Percentiles rank a stretch among this genome's conserved stretches.
These are phyloP conservation scores for Sinocyclocheilus anshuiensis DNA, from an alignment of 2,113 vertebrate species.

Conservation along the genomic window DNA sequence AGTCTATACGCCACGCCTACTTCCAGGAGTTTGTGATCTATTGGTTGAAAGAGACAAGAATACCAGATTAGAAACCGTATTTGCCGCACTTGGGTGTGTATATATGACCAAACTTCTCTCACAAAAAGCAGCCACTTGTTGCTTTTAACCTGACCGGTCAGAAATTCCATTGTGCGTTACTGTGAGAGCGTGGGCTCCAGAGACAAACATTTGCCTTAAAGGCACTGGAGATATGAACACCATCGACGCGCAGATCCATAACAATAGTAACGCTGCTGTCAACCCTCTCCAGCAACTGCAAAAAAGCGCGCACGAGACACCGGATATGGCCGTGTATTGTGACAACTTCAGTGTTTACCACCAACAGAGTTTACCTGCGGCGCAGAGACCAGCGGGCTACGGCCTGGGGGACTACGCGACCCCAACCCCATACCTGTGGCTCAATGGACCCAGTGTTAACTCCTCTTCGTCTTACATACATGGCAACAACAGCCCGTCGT, in stretches of 20 bases:
- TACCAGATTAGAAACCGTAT: constrained; percentile 18
- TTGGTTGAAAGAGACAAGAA: constrained; percentile 22
- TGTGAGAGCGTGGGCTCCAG: constrained; percentile 24
- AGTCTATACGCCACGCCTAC: constrained; percentile 17
- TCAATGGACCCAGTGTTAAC: constrained; percentile 80
- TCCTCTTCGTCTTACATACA: constrained; percentile 82
- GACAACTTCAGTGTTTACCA: constrained; percentile 88
- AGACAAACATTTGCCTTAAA: constrained; percentile 3
- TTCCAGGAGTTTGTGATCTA: background rate
- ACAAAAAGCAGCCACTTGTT: constrained; percentile 33
- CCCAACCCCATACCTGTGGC: constrained; percentile 88
- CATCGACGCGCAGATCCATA: constrained; percentile 77
- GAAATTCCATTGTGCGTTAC: background rate
- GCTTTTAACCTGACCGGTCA: background rate
- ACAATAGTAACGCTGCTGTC: constrained; percentile 72
- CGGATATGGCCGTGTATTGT: constrained; percentile 89
- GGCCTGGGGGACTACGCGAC: constrained; percentile 85
- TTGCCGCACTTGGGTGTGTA: constrained; percentile 18
- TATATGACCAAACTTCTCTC: constrained; percentile 12
- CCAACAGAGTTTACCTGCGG: constrained; percentile 75
- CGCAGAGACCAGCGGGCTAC: constrained; percentile 81
- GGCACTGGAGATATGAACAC: constrained; percentile 79
- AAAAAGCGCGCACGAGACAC: constrained; percentile 78
- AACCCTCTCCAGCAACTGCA: constrained; percentile 72
- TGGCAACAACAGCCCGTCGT: constrained; percentile 74